These are phyloP conservation scores for Ibycter americanus DNA, from an alignment of 2,797 vertebrate genomes.

Conservation along the genomic window DNA sequence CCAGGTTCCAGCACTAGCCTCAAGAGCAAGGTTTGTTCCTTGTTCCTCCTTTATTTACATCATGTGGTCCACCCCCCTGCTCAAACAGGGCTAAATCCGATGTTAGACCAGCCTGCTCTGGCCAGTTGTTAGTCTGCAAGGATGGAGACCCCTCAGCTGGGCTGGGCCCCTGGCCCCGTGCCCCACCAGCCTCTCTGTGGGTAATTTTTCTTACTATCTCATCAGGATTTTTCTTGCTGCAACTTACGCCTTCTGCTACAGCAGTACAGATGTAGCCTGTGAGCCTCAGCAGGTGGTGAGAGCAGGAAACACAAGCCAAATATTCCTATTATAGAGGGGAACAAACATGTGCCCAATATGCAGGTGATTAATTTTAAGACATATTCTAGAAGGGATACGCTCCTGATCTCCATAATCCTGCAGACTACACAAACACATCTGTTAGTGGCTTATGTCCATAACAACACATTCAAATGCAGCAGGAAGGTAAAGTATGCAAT, in stretches of 20 bases:
- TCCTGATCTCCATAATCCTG: not conserved
- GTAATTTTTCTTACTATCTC: not conserved
- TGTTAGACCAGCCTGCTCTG: not conserved
- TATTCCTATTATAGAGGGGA: not conserved
- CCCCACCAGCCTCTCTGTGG: not conserved
- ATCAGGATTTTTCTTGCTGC: not conserved
- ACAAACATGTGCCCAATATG: accelerated
- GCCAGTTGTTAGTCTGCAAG: not conserved
- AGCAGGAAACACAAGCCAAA: not conserved
- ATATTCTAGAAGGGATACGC: not conserved
- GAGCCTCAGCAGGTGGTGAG: not conserved
- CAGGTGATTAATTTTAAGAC: not conserved
- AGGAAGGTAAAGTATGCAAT: not conserved
- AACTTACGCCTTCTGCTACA: not conserved
- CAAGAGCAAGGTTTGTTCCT: not conserved
- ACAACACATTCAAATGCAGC: accelerated
- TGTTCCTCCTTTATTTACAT: not conserved
- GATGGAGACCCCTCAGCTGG: not conserved
- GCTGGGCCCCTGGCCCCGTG: not conserved
- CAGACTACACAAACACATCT: not conserved
- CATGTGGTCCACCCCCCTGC: not conserved
- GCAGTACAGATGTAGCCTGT: not conserved
- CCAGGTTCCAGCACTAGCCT: not conserved
- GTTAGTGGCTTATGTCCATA: not conserved
- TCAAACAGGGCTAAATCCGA: not conserved